Conservation (phyloP, 1,140 invertebrate genomes). For the Andricus grossulariae region DNA sequence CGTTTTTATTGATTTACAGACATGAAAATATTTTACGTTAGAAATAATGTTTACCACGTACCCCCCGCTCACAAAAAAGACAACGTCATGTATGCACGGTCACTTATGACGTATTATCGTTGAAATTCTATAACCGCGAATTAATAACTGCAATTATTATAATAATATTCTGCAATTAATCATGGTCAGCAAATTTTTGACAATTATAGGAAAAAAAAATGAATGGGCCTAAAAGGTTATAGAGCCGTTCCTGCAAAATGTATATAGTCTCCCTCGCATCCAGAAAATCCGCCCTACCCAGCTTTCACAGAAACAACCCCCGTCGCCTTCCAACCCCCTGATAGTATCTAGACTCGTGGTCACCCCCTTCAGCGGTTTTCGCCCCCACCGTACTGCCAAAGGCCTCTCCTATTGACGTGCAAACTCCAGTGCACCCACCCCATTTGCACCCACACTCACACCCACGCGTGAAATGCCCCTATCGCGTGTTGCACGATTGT, state of each 20-base stretch:
- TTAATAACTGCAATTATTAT: too few relatives aligned
- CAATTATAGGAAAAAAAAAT: background rate
- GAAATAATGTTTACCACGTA: too few relatives aligned
- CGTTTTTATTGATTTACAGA: too few relatives aligned
- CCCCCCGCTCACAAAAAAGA: too few relatives aligned
- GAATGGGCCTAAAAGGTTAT: too few relatives aligned
- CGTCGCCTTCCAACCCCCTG: background rate
- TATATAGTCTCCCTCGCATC: background rate
- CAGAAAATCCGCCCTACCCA: background rate
- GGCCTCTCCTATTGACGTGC: slow-evolving; percentile 54
- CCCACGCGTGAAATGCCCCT: slow-evolving; percentile 47
- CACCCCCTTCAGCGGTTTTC: background rate
- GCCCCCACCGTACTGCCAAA: slow-evolving; percentile 35
- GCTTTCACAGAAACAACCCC: slow-evolving; percentile 15
- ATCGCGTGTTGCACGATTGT: slow-evolving; percentile 26
- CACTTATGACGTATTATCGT: too few relatives aligned
- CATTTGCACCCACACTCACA: slow-evolving; percentile 25
- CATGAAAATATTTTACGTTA: too few relatives aligned
- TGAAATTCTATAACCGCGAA: too few relatives aligned
- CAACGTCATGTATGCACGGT: too few relatives aligned
- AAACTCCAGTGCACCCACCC: slow-evolving; percentile 2
- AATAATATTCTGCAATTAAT: too few relatives aligned
- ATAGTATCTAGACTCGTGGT: background rate
- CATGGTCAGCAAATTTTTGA: too few relatives aligned
- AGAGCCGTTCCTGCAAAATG: background rate